Percentiles rank a stretch among this genome's conserved stretches.
phyloP scores from a whole-genome alignment of 1,140 invertebrate genomes.

The Aphelenchoides avenae region DNA sequence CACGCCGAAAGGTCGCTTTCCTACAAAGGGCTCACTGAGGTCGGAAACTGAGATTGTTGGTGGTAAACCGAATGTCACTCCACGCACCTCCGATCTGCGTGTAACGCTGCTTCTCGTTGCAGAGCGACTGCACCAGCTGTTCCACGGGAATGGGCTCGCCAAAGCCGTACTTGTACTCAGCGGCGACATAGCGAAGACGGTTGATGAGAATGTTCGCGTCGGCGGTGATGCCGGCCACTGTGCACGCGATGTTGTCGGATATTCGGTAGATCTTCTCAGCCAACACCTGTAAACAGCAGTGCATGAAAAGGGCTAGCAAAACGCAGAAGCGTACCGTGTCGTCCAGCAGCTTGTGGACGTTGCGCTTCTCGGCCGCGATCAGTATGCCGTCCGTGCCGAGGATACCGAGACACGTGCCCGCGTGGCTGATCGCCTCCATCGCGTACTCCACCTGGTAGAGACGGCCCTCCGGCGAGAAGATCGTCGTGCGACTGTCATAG shows the following conservation, averaged over 20 bases:
- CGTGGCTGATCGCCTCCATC: slow-evolving; percentile 99
- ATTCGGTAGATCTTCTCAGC: slow-evolving; percentile 97
- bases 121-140: slow-evolving; percentile 90
- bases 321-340: slow-evolving; percentile 63
- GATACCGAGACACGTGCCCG: slow-evolving; percentile 93
- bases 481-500: slow-evolving; percentile 98
- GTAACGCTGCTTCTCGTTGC: slow-evolving; percentile 98
- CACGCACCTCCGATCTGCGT: slow-evolving; percentile 93
- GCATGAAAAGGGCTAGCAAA: slow-evolving; percentile 10
- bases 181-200: slow-evolving; percentile 70
- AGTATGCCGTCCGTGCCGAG: slow-evolving; percentile 92
- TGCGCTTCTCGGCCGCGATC: slow-evolving; percentile 88
- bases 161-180: slow-evolving; percentile 62
- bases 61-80: no score
- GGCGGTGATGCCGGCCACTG: slow-evolving; percentile 96
- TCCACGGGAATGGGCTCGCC: slow-evolving; percentile 98
- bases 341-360: slow-evolving; percentile 95
- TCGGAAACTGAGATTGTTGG: no score
- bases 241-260: slow-evolving; percentile 94
- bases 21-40: slow-evolving; percentile 56
- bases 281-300: slow-evolving; percentile 39
- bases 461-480: slow-evolving; percentile 96
- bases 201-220: slow-evolving; percentile 99
- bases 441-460: slow-evolving; percentile 99
- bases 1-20: slow-evolving; percentile 91